Evolutionary conservation across 1,140 invertebrate genomes (phyloP).

Genomic region (Apis laboriosa): DNA sequence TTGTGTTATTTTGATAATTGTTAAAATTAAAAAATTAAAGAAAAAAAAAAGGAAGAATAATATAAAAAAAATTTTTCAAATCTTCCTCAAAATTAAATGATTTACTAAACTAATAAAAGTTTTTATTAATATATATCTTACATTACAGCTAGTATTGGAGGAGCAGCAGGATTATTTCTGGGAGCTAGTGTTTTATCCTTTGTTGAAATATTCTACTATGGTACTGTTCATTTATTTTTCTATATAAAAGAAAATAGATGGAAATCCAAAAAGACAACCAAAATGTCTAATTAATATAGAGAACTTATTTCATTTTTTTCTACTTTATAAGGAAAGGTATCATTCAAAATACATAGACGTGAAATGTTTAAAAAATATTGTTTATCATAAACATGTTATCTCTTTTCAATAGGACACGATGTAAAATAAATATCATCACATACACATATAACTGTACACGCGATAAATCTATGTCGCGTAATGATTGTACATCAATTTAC

Average conservation of each 20-base stretch:
- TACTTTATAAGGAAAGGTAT: neutral
- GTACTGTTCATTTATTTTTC: slow-evolving; percentile 83
- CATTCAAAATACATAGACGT: neutral
- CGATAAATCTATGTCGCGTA: slow-evolving; percentile 20
- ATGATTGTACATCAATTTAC: slow-evolving; percentile 58
- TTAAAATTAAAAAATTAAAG: neutral
- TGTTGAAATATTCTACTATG: slow-evolving; percentile 86
- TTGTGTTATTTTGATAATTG: too few relatives aligned
- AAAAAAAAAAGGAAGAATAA: neutral
- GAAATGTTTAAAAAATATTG: slow-evolving; percentile 60
- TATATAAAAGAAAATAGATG: slow-evolving; percentile 60
- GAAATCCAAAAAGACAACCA: neutral
- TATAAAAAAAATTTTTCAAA: neutral
- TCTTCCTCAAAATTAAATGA: too few relatives aligned
- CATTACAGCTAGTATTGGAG: slow-evolving; percentile 84
- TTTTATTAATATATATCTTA: neutral
- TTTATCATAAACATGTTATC: slow-evolving; percentile 60
- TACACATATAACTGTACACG: slow-evolving; percentile 65
- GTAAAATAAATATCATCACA: slow-evolving; percentile 66
- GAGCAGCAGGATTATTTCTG: slow-evolving; percentile 86
- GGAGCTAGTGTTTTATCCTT: slow-evolving; percentile 87
- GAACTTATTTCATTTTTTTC: neutral
- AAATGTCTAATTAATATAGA: neutral
- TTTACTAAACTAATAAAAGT: neutral
- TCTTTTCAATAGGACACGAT: slow-evolving; percentile 49